Evolutionary conservation across 2,797 vertebrate genomes (phyloP).

Genomic region (Silurus aristotelis): DNA sequence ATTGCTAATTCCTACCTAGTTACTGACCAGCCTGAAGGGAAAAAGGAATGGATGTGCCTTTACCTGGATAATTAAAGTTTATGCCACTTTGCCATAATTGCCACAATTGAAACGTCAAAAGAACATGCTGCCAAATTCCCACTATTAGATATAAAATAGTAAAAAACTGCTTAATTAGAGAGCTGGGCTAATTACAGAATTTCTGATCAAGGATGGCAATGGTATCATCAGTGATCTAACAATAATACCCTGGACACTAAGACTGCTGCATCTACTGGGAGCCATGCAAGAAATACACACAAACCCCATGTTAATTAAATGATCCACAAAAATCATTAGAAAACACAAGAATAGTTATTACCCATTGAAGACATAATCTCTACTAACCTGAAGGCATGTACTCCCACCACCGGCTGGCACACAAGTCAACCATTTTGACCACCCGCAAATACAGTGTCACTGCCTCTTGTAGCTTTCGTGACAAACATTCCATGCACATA

Average conservation of each 20-base stretch:
- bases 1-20: not conserved
- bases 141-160: not conserved
- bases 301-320: not conserved
- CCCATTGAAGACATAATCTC: not conserved
- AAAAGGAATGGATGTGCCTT: not conserved
- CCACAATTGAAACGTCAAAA: not conserved
- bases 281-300: not conserved
- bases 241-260: not conserved
- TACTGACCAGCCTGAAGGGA: not conserved
- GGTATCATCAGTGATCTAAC: not conserved
- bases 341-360: not conserved
- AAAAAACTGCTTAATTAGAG: not conserved
- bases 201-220: not conserved
- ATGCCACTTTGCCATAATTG: not conserved
- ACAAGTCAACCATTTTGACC: slow-evolving; percentile 95
- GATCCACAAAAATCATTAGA: not conserved
- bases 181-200: not conserved
- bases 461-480: slow-evolving; percentile 92
- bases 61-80: not conserved
- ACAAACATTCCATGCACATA: slow-evolving; percentile 98
- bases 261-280: not conserved
- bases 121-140: not conserved
- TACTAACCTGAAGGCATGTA: slow-evolving; percentile 92
- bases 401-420: slow-evolving; percentile 97
- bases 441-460: slow-evolving; percentile 93